phyloP scores from a whole-genome alignment of 2,797 vertebrate species.

The Pangasius krempfi region DNA sequence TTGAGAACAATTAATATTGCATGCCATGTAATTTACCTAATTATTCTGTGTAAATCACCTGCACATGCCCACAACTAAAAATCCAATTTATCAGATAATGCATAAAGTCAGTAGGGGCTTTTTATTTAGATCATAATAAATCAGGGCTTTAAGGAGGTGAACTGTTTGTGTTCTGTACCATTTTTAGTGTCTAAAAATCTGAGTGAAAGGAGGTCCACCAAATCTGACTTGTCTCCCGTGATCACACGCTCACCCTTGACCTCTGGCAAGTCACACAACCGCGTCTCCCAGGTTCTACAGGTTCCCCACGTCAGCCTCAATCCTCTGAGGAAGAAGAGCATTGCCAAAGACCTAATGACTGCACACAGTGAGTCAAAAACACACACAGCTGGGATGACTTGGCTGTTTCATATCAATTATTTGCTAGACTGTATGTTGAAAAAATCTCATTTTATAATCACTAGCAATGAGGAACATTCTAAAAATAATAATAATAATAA shows the following conservation, averaged over 20 bases:
- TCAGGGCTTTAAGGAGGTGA: neutral
- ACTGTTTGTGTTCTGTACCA: neutral
- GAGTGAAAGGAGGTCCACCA: constrained; percentile 85
- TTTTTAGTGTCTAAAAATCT: constrained; percentile 92
- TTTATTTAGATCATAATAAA: neutral
- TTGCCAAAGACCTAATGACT: constrained; percentile 79
- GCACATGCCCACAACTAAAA: neutral
- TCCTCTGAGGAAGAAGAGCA: constrained; percentile 87
- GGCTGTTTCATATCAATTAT: neutral
- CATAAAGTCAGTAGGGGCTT: neutral
- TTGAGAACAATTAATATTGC: neutral
- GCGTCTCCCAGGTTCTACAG: constrained; percentile 92
- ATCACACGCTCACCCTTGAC: constrained; percentile 84
- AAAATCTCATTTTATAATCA: neutral
- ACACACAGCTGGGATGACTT: neutral
- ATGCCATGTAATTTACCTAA: neutral
- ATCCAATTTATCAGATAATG: neutral
- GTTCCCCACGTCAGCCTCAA: constrained; percentile 89
- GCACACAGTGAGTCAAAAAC: constrained; percentile 78
- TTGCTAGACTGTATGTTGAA: neutral
- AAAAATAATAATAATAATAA: neutral
- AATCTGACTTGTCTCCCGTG: constrained; percentile 91
- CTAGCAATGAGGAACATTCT: neutral
- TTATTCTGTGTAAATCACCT: neutral
- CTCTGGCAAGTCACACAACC: constrained; percentile 81